A percentile compares a stretch with the other conserved stretches of the same genome.
phyloP scores from a whole-genome alignment of 92 coral and sea anemone species.

The Blastomussa wellsi region DNA sequence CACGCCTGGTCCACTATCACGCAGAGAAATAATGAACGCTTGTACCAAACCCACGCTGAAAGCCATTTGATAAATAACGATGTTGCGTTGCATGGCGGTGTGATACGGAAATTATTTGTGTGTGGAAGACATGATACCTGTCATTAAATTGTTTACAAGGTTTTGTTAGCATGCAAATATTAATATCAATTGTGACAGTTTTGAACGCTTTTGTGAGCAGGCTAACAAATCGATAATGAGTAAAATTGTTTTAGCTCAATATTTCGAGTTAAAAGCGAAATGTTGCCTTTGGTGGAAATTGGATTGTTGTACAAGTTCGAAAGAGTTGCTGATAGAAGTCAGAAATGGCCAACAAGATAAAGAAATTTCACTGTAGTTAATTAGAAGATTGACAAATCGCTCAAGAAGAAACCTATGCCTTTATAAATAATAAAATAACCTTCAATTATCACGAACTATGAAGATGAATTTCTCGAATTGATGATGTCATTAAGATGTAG shows the following conservation, averaged over 20 bases:
- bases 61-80: not conserved
- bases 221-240: not conserved
- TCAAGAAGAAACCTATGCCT: not conserved
- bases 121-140: not conserved
- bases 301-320: not conserved
- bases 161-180: not conserved
- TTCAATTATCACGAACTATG: not conserved
- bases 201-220: not conserved
- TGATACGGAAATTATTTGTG: not conserved
- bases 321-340: not conserved
- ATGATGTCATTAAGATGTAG: not conserved
- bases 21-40: not conserved
- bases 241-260: not conserved
- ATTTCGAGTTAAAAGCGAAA: not conserved
- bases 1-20: not conserved
- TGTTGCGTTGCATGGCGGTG: not conserved
- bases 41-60: not conserved
- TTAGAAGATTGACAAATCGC: not conserved
- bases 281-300: not conserved
- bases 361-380: not conserved
- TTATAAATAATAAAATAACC: not conserved
- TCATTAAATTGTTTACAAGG: not conserved
- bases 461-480: not conserved
- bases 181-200: not conserved
- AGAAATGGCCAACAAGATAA: not conserved